phyloP scores from a whole-genome alignment of 2,113 vertebrate species.

The Tetrax tetrax region DNA sequence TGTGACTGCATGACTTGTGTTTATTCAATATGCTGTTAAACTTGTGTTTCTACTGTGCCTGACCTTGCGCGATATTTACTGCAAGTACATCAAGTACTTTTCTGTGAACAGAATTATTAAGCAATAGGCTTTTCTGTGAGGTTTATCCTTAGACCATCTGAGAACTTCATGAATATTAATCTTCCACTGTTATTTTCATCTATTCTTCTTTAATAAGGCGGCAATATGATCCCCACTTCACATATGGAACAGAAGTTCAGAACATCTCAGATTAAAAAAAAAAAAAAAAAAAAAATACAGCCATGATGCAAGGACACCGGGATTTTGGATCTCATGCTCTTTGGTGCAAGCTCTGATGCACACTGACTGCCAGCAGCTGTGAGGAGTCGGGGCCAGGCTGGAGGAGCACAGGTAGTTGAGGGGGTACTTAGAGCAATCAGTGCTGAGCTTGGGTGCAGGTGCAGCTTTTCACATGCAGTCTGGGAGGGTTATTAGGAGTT shows the following conservation, averaged over 20 bases:
- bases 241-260: background rate
- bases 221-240: background rate
- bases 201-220: background rate
- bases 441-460: accelerated
- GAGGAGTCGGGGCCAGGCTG: too few relatives aligned
- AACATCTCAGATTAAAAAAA: background rate
- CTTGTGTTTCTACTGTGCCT: background rate
- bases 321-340: background rate
- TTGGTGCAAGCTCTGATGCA: background rate
- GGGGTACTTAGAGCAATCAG: accelerated
- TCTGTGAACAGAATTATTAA: background rate
- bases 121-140: background rate
- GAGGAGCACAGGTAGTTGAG: background rate
- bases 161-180: background rate
- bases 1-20: accelerated
- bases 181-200: background rate
- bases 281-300: background rate
- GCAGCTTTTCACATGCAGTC: background rate
- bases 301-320: accelerated
- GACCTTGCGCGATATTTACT: background rate
- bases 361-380: background rate
- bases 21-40: background rate
- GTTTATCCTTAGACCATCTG: background rate
- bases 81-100: background rate
- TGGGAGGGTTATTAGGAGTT: accelerated